Conservation (phyloP, 2,888 invertebrate species). For the Leucania comma region DNA sequence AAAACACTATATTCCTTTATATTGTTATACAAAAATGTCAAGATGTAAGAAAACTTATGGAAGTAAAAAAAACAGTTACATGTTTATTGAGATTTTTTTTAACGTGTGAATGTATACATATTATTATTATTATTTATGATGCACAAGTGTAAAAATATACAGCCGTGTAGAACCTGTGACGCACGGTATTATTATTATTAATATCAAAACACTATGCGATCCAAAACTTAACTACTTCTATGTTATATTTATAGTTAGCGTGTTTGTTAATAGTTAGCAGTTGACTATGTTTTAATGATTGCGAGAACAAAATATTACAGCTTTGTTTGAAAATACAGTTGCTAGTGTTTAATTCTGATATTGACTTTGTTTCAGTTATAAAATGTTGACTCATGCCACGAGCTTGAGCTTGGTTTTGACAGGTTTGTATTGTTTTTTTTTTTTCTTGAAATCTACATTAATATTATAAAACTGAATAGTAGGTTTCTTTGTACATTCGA, state of each 20-base stretch:
- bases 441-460: background rate
- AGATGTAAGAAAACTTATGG: constrained; percentile 49
- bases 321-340: background rate
- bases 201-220: constrained; percentile 68
- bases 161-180: constrained; percentile 57
- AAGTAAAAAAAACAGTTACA: constrained; percentile 31
- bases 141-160: constrained; percentile 68
- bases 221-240: constrained; percentile 62
- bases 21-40: constrained; percentile 48
- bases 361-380: background rate
- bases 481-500: too few species aligned
- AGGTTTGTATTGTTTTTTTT: too few species aligned
- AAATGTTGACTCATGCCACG: too few species aligned
- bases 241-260: constrained; percentile 43
- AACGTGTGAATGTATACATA: constrained; percentile 37
- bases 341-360: background rate
- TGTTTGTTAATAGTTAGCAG: constrained; percentile 24
- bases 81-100: constrained; percentile 12
- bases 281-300: background rate
- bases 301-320: background rate
- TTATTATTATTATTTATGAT: constrained; percentile 43
- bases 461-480: too few species aligned
- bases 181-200: constrained; percentile 56
- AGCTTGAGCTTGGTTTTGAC: too few species aligned
- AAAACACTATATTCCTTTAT: constrained; percentile 38